These are phyloP conservation scores for Heliocidaris erythrogramma DNA, from an alignment of 35 echinoderm and acorn worm species.

Conservation along the genomic window DNA sequence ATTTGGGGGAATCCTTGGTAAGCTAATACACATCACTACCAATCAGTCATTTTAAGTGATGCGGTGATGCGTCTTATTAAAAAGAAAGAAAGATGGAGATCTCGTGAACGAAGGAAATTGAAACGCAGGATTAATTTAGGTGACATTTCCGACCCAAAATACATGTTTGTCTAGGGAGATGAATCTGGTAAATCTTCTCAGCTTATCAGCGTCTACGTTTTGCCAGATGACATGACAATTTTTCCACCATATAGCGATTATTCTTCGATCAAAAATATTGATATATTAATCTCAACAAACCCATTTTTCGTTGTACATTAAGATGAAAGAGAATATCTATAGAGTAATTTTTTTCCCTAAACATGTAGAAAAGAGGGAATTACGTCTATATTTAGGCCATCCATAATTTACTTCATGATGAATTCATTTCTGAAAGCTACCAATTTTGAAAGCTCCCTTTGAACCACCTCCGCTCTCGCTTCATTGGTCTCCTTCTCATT, in stretches of 20 bases:
- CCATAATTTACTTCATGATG: neutral
- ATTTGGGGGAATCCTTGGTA: neutral
- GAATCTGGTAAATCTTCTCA: neutral
- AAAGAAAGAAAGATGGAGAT: neutral
- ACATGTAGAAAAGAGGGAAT: neutral
- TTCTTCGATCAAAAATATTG: neutral
- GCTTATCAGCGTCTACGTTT: neutral
- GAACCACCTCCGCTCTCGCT: neutral
- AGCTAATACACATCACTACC: neutral
- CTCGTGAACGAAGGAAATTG: neutral
- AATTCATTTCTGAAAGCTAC: neutral
- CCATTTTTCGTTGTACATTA: neutral
- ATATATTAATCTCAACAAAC: too few relatives aligned
- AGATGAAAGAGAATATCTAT: neutral
- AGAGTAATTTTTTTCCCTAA: neutral
- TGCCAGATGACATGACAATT: neutral
- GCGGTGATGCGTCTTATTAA: neutral
- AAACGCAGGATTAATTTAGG: constrained; percentile 11
- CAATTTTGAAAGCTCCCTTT: neutral
- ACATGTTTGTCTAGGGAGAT: neutral
- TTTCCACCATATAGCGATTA: neutral
- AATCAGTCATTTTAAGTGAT: neutral
- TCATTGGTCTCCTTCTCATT: neutral
- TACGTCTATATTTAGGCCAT: neutral
- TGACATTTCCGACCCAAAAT: constrained; percentile 7